Percentiles rank a stretch among this genome's conserved stretches.
phyloP scores from a whole-genome alignment of 2,888 invertebrate genomes.

The Platerodrilus igneus region DNA sequence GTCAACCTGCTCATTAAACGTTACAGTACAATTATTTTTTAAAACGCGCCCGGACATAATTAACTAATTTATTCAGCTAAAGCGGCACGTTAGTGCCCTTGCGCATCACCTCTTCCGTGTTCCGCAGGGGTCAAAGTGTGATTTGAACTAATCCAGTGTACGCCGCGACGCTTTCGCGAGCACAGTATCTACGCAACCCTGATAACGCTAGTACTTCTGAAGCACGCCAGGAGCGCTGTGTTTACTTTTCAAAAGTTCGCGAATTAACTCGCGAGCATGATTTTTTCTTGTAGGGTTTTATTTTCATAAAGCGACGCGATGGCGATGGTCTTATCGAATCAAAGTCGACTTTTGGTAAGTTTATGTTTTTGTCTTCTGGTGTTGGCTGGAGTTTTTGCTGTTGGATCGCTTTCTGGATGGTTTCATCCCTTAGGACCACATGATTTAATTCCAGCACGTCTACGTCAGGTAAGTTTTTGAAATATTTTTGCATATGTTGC shows the following conservation, averaged over 20 bases:
- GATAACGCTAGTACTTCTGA: slow-evolving; percentile 38
- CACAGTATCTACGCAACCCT: slow-evolving; percentile 44
- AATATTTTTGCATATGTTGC: too few relatives aligned
- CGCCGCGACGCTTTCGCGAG: slow-evolving; percentile 33
- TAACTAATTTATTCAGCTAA: slow-evolving; percentile 37
- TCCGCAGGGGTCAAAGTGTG: slow-evolving; percentile 19
- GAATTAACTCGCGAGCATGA: slow-evolving; percentile 9
- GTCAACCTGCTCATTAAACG: slow-evolving; percentile 28
- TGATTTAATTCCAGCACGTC: slow-evolving; percentile 54
- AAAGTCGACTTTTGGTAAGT: slow-evolving; percentile 57
- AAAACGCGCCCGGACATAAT: slow-evolving; percentile 36
- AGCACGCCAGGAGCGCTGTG: slow-evolving; percentile 39
- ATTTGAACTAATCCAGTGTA: slow-evolving; percentile 25
- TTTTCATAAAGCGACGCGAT: slow-evolving; percentile 40
- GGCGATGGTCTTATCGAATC: slow-evolving; percentile 64
- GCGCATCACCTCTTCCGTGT: slow-evolving; percentile 19
- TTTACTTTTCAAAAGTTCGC: slow-evolving; percentile 34
- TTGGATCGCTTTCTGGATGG: slow-evolving; percentile 60
- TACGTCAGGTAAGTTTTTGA: slow-evolving; percentile 51
- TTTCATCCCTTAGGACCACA: slow-evolving; percentile 53
- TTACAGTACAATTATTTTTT: slow-evolving; percentile 31
- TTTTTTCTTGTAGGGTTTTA: too few relatives aligned
- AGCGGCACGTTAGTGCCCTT: slow-evolving; percentile 13
- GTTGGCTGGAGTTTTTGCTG: slow-evolving; percentile 54
- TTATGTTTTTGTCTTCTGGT: slow-evolving; percentile 54